These are phyloP conservation scores for Seira sanloemensis DNA, from an alignment of 2,888 invertebrate species.

Conservation along the genomic window DNA sequence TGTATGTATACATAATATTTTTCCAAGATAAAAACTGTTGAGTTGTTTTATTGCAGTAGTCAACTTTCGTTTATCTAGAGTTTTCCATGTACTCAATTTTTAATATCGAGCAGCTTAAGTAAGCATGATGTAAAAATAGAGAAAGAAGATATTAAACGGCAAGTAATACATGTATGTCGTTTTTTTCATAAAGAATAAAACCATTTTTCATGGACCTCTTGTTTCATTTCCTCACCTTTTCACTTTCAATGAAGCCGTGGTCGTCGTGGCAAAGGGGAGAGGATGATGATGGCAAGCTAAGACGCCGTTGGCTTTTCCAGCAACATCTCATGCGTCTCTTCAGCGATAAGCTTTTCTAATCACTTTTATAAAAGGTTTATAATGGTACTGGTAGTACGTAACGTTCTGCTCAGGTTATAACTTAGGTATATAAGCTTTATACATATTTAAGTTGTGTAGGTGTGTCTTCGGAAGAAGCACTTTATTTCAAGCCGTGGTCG, in stretches of 20 bases:
- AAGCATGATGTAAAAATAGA: not conserved
- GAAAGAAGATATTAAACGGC: not conserved
- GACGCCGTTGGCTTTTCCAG: not conserved
- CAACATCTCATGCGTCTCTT: no score
- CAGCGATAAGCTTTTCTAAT: no score
- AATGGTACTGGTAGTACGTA: no score
- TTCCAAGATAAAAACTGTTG: conserved; percentile 38
- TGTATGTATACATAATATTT: conserved; percentile 39
- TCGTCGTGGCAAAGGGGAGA: not conserved
- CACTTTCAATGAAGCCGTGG: conserved; percentile 36
- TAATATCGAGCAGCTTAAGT: not conserved
- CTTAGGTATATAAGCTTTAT: no score
- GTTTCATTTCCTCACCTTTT: conserved; percentile 50
- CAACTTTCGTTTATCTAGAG: conserved; percentile 37
- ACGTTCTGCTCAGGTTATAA: no score
- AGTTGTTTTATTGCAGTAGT: conserved; percentile 47
- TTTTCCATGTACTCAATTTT: not conserved
- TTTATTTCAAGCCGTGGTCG: no score
- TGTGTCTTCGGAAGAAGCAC: no score
- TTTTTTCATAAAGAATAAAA: conserved; percentile 23
- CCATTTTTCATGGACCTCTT: conserved; percentile 45
- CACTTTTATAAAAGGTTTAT: no score
- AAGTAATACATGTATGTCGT: not conserved
- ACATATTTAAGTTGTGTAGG: no score
- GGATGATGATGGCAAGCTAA: not conserved